Evolutionary conservation across 2,113 vertebrate species (phyloP).

Genomic region (Ageneiosus marmoratus): DNA sequence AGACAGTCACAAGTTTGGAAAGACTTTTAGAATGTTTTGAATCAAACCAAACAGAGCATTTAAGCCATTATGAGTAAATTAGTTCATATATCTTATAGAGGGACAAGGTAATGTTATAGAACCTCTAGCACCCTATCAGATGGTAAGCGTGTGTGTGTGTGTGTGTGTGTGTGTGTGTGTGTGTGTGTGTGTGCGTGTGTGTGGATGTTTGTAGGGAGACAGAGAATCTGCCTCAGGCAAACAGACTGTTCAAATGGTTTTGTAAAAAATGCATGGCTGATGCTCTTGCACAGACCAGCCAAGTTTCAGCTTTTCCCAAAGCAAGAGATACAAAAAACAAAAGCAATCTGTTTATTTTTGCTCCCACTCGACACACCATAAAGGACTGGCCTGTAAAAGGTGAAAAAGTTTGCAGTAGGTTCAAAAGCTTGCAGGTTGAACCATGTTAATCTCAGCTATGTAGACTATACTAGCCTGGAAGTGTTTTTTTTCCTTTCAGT

Average conservation of each 20-base stretch:
- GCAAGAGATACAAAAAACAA: conserved; percentile 24
- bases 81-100: not conserved
- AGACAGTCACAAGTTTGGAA: conserved; percentile 3
- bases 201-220: conserved; percentile 22
- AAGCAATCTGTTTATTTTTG: conserved; percentile 9
- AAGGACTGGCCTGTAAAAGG: conserved; percentile 28
- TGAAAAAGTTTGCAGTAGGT: conserved; percentile 23
- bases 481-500: conserved; percentile 1
- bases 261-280: conserved; percentile 61
- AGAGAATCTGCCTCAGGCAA: conserved; percentile 49
- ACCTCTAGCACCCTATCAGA: conserved; percentile 9
- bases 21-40: conserved; percentile 4
- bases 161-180: not conserved
- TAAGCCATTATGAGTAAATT: conserved; percentile 8
- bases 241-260: conserved; percentile 54
- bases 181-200: not conserved
- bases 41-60: conserved; percentile 1
- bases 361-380: not conserved
- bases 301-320: conserved; percentile 30
- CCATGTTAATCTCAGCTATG: conserved; percentile 9
- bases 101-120: conserved; percentile 3
- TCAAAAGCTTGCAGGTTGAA: conserved; percentile 29
- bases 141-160: not conserved
- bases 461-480: not conserved
- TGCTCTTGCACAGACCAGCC: conserved; percentile 31